A percentile compares a stretch with the other conserved stretches of the same genome.
phyloP scores from a whole-genome alignment of 30 jellyfish, hydroid and myxozoan species.

The Aurelia aurita region DNA sequence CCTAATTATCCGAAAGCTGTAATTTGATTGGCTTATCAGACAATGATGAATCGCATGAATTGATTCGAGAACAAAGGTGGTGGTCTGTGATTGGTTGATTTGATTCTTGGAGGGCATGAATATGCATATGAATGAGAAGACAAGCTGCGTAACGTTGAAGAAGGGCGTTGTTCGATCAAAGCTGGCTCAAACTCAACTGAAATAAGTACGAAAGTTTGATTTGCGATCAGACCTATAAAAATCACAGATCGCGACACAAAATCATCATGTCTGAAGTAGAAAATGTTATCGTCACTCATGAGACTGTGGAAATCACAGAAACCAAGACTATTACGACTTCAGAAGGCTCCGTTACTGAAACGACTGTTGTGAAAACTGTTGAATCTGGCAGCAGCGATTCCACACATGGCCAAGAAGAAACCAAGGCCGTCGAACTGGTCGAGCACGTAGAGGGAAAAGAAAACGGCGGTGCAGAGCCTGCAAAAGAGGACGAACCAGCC shows the following conservation, averaged over 20 bases:
- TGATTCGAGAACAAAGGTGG: not conserved
- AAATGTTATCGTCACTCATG: conserved; percentile 39
- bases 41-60: conserved; percentile 24
- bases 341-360: conserved; percentile 60
- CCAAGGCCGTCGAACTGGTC: conserved; percentile 31
- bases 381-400: conserved; percentile 15
- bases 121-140: conserved; percentile 61
- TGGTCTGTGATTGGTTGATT: conserved; percentile 63
- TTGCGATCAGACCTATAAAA: conserved; percentile 25
- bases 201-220: conserved; percentile 9
- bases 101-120: conserved; percentile 22
- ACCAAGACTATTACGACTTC: conserved; percentile 65
- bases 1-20: conserved; percentile 30
- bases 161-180: conserved; percentile 85
- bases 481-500: conserved; percentile 50
- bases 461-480: conserved; percentile 76
- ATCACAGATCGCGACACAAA: conserved; percentile 33
- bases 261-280: conserved; percentile 80
- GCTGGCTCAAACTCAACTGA: not conserved
- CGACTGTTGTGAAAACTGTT: conserved; percentile 47
- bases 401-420: conserved; percentile 76
- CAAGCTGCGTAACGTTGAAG: conserved; percentile 91
- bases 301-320: conserved; percentile 49
- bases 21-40: conserved; percentile 37
- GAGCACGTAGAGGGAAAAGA: conserved; percentile 78